Conservation (phyloP, 2,888 invertebrate genomes). For the Phalangium opilio region DNA sequence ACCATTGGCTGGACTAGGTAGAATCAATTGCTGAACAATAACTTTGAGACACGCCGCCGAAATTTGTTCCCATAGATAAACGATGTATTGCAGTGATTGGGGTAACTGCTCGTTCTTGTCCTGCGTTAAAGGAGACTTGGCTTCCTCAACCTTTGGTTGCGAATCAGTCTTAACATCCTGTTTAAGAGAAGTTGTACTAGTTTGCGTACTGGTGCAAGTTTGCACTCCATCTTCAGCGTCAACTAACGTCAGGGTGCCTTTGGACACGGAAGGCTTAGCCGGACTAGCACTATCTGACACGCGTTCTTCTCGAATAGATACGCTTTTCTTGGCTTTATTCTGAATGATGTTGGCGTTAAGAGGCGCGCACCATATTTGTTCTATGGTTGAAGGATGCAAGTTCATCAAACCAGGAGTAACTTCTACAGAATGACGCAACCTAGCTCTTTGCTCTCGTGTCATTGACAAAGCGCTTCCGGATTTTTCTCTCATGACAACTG, state of each 20-base stretch:
- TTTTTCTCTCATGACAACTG: slow-evolving; percentile 18
- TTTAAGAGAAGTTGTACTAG: slow-evolving; percentile 4
- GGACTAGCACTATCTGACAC: slow-evolving; percentile 5
- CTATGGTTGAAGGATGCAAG: slow-evolving; percentile 31
- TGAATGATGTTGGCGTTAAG: slow-evolving; percentile 62
- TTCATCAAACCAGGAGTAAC: slow-evolving; percentile 39
- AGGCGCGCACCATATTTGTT: slow-evolving; percentile 58
- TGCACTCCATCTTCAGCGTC: neutral
- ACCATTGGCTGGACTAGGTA: slow-evolving; percentile 40
- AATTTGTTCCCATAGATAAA: slow-evolving; percentile 77
- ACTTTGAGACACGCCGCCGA: slow-evolving; percentile 38
- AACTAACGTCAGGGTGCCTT: neutral
- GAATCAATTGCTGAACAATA: slow-evolving; percentile 44
- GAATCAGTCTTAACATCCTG: slow-evolving; percentile 9
- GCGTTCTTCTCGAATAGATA: slow-evolving; percentile 20
- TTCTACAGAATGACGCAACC: slow-evolving; percentile 76
- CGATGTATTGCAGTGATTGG: slow-evolving; percentile 70
- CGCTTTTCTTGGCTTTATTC: slow-evolving; percentile 28
- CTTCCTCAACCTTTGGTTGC: slow-evolving; percentile 7
- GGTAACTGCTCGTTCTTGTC: slow-evolving; percentile 40
- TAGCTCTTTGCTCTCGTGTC: slow-evolving; percentile 35
- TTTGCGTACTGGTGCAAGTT: neutral
- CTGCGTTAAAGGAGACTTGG: too few species aligned
- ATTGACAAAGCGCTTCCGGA: slow-evolving; percentile 23
- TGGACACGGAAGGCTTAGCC: neutral